Conservation (phyloP, 2,888 invertebrate species). For the Lithophane leautieri region DNA sequence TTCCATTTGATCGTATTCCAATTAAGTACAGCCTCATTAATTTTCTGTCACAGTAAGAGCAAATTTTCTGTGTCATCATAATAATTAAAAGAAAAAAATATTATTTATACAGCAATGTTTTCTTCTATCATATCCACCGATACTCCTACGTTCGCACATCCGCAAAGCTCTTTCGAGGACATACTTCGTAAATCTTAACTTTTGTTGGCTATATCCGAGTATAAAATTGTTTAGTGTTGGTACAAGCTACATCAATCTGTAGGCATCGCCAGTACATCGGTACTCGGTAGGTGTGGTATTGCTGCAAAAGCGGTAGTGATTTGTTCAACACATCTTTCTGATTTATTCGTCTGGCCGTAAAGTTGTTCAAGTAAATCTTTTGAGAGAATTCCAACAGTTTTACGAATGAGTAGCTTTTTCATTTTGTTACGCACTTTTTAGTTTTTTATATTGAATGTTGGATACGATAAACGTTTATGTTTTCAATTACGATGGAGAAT, state of each 20-base stretch:
- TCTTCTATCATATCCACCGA: conserved; percentile 13
- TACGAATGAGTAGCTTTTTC: conserved; percentile 48
- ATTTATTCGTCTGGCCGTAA: conserved; percentile 83
- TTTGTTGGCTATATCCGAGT: conserved; percentile 82
- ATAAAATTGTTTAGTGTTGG: conserved; percentile 84
- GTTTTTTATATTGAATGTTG: conserved; percentile 13
- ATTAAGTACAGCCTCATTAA: conserved; percentile 5
- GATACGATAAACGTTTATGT: conserved; percentile 41
- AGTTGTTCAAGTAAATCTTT: conserved; percentile 57
- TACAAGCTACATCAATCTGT: conserved; percentile 77
- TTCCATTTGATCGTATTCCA: neutral
- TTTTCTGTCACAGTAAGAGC: neutral
- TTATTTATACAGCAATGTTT: neutral
- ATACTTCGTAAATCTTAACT: conserved; percentile 85
- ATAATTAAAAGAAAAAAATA: conserved; percentile 1
- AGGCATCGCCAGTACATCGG: conserved; percentile 69
- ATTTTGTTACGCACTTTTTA: conserved; percentile 41
- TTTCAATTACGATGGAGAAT: conserved; percentile 44
- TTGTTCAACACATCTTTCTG: conserved; percentile 81
- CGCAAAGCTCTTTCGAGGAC: conserved; percentile 67
- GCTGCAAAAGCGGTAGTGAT: conserved; percentile 73
- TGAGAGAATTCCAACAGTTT: conserved; percentile 40
- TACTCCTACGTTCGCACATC: conserved; percentile 52
- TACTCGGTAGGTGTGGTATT: conserved; percentile 59
- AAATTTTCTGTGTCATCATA: neutral